Percentiles rank a stretch among this genome's conserved stretches.
Conservation (phyloP, 1,140 invertebrate genomes). For the Scylla paramamosain region DNA sequence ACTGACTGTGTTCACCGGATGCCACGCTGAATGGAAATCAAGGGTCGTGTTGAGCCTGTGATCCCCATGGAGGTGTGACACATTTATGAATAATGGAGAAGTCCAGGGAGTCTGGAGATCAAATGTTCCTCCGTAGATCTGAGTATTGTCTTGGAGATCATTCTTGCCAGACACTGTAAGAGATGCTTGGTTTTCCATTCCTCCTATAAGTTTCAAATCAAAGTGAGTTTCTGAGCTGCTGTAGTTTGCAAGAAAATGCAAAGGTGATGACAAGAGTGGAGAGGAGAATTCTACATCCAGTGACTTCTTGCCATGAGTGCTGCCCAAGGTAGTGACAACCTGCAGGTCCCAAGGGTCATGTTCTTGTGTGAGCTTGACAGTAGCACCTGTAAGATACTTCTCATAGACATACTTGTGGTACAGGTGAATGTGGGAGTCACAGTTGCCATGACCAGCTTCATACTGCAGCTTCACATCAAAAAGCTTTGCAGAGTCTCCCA, state of each 20-base stretch:
- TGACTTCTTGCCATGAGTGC: background rate
- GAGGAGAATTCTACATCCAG: background rate
- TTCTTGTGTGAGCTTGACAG: background rate
- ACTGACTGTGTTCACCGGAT: conserved; percentile 29
- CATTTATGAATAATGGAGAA: conserved; percentile 42
- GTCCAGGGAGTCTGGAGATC: conserved; percentile 55
- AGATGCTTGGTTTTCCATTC: background rate
- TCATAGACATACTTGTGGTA: conserved; percentile 45
- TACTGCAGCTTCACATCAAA: conserved; percentile 58
- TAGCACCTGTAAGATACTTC: conserved; percentile 43
- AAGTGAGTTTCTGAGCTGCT: background rate
- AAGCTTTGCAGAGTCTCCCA: background rate
- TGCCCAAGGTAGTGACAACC: background rate
- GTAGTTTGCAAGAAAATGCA: background rate
- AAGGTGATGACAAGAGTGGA: conserved; percentile 39
- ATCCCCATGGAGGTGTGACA: background rate
- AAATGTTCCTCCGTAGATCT: background rate
- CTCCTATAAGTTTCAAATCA: conserved; percentile 15
- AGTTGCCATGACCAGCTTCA: conserved; percentile 43
- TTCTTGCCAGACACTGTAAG: conserved; percentile 36
- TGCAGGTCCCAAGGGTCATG: conserved; percentile 53
- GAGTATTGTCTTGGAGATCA: background rate
- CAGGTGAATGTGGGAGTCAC: conserved; percentile 47
- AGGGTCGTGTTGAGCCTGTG: conserved; percentile 38
- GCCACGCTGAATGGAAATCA: conserved; percentile 21